A percentile compares a stretch with the other conserved stretches of the same genome.
Evolutionary conservation across 1,140 invertebrate species (phyloP).

Genomic region (Chironomus tepperi): DNA sequence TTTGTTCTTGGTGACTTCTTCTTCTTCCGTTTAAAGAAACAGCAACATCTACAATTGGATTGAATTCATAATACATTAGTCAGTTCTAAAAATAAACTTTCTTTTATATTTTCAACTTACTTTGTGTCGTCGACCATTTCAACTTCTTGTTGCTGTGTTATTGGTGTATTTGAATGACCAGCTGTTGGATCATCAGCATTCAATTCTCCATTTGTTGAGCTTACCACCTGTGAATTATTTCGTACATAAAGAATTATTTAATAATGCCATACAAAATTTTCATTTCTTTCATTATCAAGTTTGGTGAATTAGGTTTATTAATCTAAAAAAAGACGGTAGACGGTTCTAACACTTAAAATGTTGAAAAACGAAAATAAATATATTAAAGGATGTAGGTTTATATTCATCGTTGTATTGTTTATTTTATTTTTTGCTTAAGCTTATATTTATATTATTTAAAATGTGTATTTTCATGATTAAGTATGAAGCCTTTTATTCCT

Average conservation of each 20-base stretch:
- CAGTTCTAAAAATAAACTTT: not conserved
- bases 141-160: constrained; percentile 82
- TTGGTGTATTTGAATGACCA: constrained; percentile 93
- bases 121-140: constrained; percentile 89
- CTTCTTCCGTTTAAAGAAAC: constrained; percentile 95
- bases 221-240: constrained; percentile 73
- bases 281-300: too few relatives aligned
- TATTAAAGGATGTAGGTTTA: too few relatives aligned
- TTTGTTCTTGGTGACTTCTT: constrained; percentile 62
- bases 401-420: too few relatives aligned
- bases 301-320: too few relatives aligned
- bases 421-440: too few relatives aligned
- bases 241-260: constrained; percentile 28
- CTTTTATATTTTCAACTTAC: constrained; percentile 49
- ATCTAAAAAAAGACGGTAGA: too few relatives aligned
- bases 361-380: too few relatives aligned
- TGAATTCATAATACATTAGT: constrained; percentile 35
- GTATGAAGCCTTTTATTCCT: too few relatives aligned
- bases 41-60: constrained; percentile 72
- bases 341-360: too few relatives aligned
- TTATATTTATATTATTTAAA: too few relatives aligned
- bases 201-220: constrained; percentile 92
- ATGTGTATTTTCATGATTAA: too few relatives aligned
- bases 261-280: too few relatives aligned
- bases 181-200: constrained; percentile 90